Percentiles rank a stretch among this genome's conserved stretches.
These are phyloP conservation scores for Chymomyza amoena DNA, from an alignment of 2,888 invertebrate species.

Conservation along the genomic window DNA sequence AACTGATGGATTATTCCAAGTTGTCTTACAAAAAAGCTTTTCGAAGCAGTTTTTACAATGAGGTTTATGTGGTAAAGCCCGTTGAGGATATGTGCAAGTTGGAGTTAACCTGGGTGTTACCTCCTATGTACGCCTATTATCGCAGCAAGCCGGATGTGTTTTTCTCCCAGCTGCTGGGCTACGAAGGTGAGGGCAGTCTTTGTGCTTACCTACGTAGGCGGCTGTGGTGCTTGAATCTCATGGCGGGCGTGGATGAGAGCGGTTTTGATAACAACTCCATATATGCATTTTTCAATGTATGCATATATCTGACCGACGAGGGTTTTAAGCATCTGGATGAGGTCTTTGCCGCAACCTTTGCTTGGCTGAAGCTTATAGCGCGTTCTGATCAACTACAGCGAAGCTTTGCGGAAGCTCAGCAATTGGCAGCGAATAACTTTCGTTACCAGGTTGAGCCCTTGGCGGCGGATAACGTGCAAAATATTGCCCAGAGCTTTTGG, in stretches of 20 bases:
- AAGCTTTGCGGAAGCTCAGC: constrained; percentile 81
- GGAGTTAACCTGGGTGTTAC: constrained; percentile 77
- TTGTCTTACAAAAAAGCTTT: constrained; percentile 76
- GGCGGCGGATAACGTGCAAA: constrained; percentile 88
- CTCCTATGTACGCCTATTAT: constrained; percentile 69
- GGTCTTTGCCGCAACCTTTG: constrained; percentile 87
- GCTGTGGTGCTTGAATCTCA: constrained; percentile 88
- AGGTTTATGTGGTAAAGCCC: constrained; percentile 85
- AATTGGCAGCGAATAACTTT: constrained; percentile 87
- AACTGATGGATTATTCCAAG: constrained; percentile 81
- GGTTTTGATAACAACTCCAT: constrained; percentile 89
- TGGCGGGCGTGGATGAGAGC: constrained; percentile 85
- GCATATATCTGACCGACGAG: constrained; percentile 87
- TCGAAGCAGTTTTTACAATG: constrained; percentile 63
- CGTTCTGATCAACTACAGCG: constrained; percentile 44
- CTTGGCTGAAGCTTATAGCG: constrained; percentile 87
- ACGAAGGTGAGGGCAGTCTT: constrained; percentile 92
- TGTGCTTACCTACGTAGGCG: constrained; percentile 85
- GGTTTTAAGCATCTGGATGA: constrained; percentile 86
- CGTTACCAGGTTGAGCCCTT: constrained; percentile 85
- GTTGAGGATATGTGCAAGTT: constrained; percentile 86
- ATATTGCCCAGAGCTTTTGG: constrained; percentile 88
- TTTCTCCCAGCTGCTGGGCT: constrained; percentile 87
- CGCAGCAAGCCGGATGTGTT: constrained; percentile 82
- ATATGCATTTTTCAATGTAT: constrained; percentile 86